phyloP scores from a whole-genome alignment of 2,888 invertebrate genomes.

The Eupithecia subfuscata region DNA sequence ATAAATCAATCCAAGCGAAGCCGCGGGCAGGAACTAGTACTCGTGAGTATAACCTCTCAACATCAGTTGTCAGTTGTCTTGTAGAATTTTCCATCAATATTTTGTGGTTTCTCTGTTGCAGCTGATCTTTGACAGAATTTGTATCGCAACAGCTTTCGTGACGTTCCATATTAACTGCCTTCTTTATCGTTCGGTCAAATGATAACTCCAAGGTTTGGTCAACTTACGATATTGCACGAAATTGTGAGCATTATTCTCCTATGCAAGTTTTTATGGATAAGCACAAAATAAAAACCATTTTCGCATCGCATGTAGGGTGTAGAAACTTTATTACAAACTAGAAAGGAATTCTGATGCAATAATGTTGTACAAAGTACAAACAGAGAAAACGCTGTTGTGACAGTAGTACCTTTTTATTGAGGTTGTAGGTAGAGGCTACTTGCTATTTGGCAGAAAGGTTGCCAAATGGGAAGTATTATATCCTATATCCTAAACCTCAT shows the following conservation, averaged over 20 bases:
- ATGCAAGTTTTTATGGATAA: neutral
- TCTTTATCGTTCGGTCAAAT: constrained; percentile 56
- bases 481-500: too few species aligned
- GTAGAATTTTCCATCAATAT: neutral
- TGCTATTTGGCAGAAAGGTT: neutral
- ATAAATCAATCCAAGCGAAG: too few species aligned
- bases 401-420: neutral
- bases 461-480: too few species aligned
- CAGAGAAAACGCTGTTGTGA: neutral
- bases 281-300: neutral
- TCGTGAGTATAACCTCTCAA: too few species aligned
- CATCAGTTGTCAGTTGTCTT: too few species aligned
- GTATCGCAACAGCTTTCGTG: constrained; percentile 48
- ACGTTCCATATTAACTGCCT: constrained; percentile 61
- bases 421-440: neutral
- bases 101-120: neutral
- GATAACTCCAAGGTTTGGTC: constrained; percentile 54
- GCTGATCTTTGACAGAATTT: constrained; percentile 36
- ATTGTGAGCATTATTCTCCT: constrained; percentile 23
- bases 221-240: constrained; percentile 43
- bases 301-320: neutral
- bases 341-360: neutral
- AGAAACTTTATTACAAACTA: neutral
- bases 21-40: too few species aligned
- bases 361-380: neutral